Percentiles rank a stretch among this genome's conserved stretches.
Conservation (phyloP, 2,888 invertebrate species). For the Therioaphis trifolii region DNA sequence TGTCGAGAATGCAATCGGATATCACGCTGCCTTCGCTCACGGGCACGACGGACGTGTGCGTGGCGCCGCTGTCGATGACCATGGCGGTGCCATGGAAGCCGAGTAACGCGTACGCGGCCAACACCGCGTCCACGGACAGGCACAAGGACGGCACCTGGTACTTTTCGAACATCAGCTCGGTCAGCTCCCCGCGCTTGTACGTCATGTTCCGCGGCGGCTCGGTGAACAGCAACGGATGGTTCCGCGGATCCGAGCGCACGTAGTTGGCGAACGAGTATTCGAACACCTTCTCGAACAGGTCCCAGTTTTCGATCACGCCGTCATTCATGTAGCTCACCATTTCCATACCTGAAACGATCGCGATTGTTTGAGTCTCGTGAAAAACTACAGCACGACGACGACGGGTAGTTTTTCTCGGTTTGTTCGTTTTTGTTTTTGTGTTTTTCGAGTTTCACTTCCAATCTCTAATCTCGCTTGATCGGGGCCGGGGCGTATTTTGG, state of each 20-base stretch:
- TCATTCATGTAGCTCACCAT: conserved; percentile 94
- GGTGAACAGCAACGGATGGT: conserved; percentile 96
- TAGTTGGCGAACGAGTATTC: conserved; percentile 94
- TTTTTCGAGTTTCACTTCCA: too few species aligned
- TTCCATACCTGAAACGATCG: conserved; percentile 72
- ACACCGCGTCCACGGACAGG: conserved; percentile 95
- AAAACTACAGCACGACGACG: too few species aligned
- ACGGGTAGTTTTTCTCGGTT: too few species aligned
- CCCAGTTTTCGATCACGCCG: conserved; percentile 99
- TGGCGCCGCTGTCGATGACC: conserved; percentile 96
- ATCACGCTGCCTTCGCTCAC: conserved; percentile 96
- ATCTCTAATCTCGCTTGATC: too few species aligned
- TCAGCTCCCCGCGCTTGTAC: conserved; percentile 91
- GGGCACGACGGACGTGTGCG: conserved; percentile 97
- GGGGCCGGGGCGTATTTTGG: too few species aligned
- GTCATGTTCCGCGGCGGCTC: conserved; percentile 97
- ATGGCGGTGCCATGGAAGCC: conserved; percentile 77
- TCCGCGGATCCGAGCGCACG: conserved; percentile 92
- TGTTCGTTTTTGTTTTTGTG: too few species aligned
- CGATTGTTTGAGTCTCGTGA: too few species aligned
- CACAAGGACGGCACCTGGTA: conserved; percentile 98
- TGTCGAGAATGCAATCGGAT: conserved; percentile 92
- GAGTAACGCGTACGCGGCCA: conserved; percentile 98
- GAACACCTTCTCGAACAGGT: conserved; percentile 93
- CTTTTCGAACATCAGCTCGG: conserved; percentile 98